These are phyloP conservation scores for Scarus forsteni DNA, from an alignment of 2,797 vertebrate species.

Conservation along the genomic window DNA sequence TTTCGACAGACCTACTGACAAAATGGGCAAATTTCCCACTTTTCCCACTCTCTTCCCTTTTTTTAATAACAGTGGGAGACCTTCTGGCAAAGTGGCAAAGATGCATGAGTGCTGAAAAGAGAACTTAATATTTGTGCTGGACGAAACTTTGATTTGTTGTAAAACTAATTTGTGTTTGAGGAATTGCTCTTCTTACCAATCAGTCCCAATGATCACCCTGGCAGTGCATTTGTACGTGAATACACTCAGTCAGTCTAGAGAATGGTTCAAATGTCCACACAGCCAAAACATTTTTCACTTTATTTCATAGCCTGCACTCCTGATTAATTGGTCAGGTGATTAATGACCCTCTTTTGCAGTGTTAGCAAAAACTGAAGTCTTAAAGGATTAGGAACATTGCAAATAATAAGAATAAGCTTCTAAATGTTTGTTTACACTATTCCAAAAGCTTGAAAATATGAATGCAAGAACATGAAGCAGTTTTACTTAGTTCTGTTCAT, in stretches of 20 bases:
- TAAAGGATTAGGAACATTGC: no score
- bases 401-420: no score
- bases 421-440: no score
- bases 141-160: slow-evolving; percentile 67
- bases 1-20: slow-evolving; percentile 67
- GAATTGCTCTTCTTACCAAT: slow-evolving; percentile 66
- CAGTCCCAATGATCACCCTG: slow-evolving; percentile 58
- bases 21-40: slow-evolving; percentile 66
- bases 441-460: no score
- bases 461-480: not conserved
- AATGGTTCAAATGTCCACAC: slow-evolving; percentile 31
- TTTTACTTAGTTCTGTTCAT: not conserved
- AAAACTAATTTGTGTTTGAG: slow-evolving; percentile 61
- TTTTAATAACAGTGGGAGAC: slow-evolving; percentile 51
- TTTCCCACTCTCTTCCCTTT: slow-evolving; percentile 49
- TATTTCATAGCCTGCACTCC: no score
- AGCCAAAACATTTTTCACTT: slow-evolving; percentile 6
- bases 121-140: slow-evolving; percentile 61
- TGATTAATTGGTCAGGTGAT: not conserved
- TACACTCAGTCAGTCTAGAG: slow-evolving; percentile 31
- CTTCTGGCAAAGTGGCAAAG: slow-evolving; percentile 48
- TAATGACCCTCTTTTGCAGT: not conserved
- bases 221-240: slow-evolving; percentile 71
- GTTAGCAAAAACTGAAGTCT: no score
- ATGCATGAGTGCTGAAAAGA: slow-evolving; percentile 25